A percentile compares a stretch with the other conserved stretches of the same genome.
Evolutionary conservation across 2,797 vertebrate genomes (phyloP).

Genomic region (Agapornis canus): DNA sequence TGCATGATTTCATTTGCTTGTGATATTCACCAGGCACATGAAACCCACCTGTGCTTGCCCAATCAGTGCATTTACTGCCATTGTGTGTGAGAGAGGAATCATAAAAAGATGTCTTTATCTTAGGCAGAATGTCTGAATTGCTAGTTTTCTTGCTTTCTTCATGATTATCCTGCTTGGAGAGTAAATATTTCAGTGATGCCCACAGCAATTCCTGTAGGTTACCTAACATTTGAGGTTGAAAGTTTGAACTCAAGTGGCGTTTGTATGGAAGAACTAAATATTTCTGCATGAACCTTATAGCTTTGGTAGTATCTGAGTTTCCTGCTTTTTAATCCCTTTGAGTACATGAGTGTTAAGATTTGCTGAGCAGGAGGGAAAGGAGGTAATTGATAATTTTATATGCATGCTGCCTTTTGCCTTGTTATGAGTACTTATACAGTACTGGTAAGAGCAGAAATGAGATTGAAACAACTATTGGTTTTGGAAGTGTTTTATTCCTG

Average conservation of each 20-base stretch:
- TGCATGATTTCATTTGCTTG: neutral
- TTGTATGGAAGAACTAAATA: neutral
- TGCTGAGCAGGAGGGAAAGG: neutral
- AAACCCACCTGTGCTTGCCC: neutral
- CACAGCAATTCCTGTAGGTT: neutral
- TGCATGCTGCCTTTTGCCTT: neutral
- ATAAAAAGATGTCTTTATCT: neutral
- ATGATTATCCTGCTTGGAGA: neutral
- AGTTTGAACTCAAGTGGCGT: neutral
- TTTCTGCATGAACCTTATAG: neutral
- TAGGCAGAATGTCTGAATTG: neutral
- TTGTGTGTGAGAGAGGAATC: neutral
- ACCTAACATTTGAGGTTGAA: neutral
- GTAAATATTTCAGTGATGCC: neutral
- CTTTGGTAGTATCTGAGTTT: neutral
- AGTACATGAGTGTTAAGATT: neutral
- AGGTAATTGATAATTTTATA: accelerated
- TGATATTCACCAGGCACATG: neutral
- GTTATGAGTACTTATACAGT: accelerated
- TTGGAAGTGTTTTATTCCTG: neutral
- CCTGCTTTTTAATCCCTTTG: neutral
- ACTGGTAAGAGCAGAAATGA: neutral
- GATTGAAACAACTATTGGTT: neutral
- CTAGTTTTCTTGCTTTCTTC: neutral
- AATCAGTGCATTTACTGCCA: neutral